Base-by-base conservation (phyloP, 2,113 vertebrate species). In the Actenoides lindsayi region DNA sequence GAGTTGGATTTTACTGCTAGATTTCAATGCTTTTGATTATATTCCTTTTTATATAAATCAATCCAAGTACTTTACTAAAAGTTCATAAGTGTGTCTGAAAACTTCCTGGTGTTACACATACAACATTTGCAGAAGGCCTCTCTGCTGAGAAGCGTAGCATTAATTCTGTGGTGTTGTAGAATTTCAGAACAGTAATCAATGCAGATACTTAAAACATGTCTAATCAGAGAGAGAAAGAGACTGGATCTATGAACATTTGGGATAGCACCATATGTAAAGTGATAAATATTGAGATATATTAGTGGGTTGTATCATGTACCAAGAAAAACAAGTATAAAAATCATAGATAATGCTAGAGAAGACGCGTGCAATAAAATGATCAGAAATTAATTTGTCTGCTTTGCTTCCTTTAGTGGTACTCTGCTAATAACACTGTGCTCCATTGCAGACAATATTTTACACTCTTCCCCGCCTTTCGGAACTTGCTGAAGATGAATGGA, bases 401-500 rank as follows among this genome's bases (percentile, higher is more conserved):
- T 39, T 57, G 21, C 19, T 89, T 88, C 42, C 50, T 87, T 28
- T 53, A 37, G 41, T 46, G 28, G 33, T 53, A 53, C n/a, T 87
- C 4, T 91, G 53, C 81, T 87, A 42, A 69, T 54, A 25, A 37
- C 91, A 70, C 64, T 75, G 42, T 96, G 93, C 96, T 81, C 35
- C 78, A 13, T 87, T 92, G 68, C 95, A 99, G 99, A 99, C 99
- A 3, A 98, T 99, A 97, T 99, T 99, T 97, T 97, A 98, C 75
- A 98, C 96, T 14, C 98, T 99, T 65, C 99, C 99, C 11, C 98
- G 98, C 79, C 98, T 99, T 77, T 99, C 99, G 4, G 99, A 99
- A 48, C 90, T 99, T 39, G 95, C 98, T 28, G 99, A 99, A 60
- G 99, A 99, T 63, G 99, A 99, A 67, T 99, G 99, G 99, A 98